phyloP scores from a whole-genome alignment of 1,140 invertebrate genomes.

The Heliothis subflexa region DNA sequence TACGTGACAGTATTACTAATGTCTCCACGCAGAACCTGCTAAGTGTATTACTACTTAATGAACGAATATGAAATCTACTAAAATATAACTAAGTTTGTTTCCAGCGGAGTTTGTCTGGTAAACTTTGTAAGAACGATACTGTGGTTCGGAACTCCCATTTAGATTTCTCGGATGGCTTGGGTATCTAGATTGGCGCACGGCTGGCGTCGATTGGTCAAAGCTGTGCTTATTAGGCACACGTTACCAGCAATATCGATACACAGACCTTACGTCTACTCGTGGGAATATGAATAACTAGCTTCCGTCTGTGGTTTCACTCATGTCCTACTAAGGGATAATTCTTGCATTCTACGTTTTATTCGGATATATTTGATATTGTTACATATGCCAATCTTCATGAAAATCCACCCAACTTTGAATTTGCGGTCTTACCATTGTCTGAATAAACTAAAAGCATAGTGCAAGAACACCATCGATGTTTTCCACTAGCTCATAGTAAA shows the following conservation, averaged over 20 bases:
- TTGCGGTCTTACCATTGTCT: no score
- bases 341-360: no score
- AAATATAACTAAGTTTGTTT: conserved; percentile 2
- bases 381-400: no score
- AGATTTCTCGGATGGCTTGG: not conserved
- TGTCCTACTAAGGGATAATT: no score
- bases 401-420: no score
- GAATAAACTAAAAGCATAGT: no score
- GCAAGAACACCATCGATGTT: no score
- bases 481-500: not conserved
- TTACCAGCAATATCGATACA: not conserved
- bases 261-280: not conserved
- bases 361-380: no score
- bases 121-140: not conserved
- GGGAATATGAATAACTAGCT: not conserved
- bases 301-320: no score
- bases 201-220: conserved; percentile 25
- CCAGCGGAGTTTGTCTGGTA: not conserved
- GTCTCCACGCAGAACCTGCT: not conserved
- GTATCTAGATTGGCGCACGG: conserved; percentile 2
- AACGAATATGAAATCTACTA: not conserved
- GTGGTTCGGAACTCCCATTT: not conserved
- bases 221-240: not conserved
- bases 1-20: conserved; percentile 5
- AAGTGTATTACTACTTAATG: not conserved